Evolutionary conservation across 1,140 invertebrate genomes (phyloP), one percentile per base, ranked within the genome.

Genomic region (Sycobia sp.): DNA sequence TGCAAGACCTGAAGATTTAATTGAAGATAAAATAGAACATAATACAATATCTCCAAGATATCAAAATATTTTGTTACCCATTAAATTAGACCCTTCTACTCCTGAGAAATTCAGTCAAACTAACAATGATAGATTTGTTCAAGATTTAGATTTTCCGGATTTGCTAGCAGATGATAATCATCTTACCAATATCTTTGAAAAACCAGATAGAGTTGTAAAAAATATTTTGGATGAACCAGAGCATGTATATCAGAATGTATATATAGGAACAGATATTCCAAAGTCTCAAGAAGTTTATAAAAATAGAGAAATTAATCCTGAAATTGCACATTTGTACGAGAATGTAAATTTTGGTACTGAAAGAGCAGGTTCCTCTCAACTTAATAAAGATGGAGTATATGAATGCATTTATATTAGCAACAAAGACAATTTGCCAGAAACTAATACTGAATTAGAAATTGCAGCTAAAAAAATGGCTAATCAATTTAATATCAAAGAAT

Each of bases 41-140:
- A 66, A 58, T 61, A 5, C 50, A 16, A 29, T 61, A 39, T 67
- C 64, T 18, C 65, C 72, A 7, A 70, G 67, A 43, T 76, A 76
- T 65, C 74, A 76, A 58, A 76, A 76, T 62, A 76, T 76, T 60
- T 69, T 76, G 27, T 67, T 78, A 60, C 76, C 76, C 11, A 64
- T 75, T n/a, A 73, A 75, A 55, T 61, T 71, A 22, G 73, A 76
- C 32, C 34, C 67, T 7, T 57, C 16, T 43, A 54, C 18, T n/a
- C 60, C 70, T 47, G 67, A 71, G 23, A 62, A 43, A 13, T 46
- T 39, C 3, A 63, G 10, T 11, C 55, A 58, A 25, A 43, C 18
- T 10, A 60, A 46, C 14, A 38, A 50, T 18, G 25, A 59, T 39
- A 47, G 43, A 36, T 14, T 57, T 44, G 44, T 44, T n/a, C 16